Evolutionary conservation across 2,888 invertebrate genomes (phyloP).

Genomic region (Cheilosia vulpina): DNA sequence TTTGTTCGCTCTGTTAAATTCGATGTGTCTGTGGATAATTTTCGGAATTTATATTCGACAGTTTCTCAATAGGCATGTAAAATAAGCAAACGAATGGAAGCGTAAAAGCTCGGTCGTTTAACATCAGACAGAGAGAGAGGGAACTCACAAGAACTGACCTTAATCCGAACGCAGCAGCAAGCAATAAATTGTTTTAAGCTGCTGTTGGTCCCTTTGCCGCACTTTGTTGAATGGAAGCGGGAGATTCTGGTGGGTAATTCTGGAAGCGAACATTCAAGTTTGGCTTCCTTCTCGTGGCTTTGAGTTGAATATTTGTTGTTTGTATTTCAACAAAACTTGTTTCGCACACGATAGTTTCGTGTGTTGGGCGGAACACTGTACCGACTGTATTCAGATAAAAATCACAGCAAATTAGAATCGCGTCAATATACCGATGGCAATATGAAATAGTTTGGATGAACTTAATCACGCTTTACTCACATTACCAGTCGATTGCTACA

Average conservation of each 20-base stretch:
- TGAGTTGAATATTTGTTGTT: background rate
- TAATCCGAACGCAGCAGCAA: conserved; percentile 24
- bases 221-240: no score
- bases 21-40: conserved; percentile 3
- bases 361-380: no score
- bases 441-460: no score
- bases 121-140: conserved; percentile 13
- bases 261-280: background rate
- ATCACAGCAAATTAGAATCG: no score
- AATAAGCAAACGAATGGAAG: conserved; percentile 31
- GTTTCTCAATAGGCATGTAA: conserved; percentile 29
- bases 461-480: no score
- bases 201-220: background rate
- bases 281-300: background rate
- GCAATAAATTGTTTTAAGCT: background rate
- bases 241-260: background rate
- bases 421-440: no score
- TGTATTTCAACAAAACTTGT: conserved; percentile 5
- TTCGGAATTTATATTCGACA: conserved; percentile 52
- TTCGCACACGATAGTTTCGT: background rate
- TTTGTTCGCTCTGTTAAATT: background rate
- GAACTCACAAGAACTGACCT: conserved; percentile 38
- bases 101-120: conserved; percentile 1
- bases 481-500: no score
- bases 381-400: no score